Evolutionary conservation across 1,140 invertebrate species (phyloP).

Genomic region (Eciton burchellii): DNA sequence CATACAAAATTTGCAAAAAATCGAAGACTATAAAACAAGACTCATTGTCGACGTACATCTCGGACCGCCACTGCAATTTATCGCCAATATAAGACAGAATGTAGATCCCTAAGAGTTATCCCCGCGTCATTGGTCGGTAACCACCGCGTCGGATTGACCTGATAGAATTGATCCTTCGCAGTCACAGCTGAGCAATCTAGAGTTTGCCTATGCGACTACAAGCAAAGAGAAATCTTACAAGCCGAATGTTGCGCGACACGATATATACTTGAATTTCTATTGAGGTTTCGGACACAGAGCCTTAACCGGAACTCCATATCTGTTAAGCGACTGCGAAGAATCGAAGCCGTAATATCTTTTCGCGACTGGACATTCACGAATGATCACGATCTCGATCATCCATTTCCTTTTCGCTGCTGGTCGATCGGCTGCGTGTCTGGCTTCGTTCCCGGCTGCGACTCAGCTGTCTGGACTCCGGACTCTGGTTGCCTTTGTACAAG

Average conservation of each 20-base stretch:
- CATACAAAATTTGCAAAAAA: slow-evolving; percentile 52
- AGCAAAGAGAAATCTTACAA: neutral
- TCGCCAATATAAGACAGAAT: slow-evolving; percentile 39
- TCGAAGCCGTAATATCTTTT: neutral
- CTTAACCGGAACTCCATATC: neutral
- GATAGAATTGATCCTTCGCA: slow-evolving; percentile 36
- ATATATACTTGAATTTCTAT: neutral
- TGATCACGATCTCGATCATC: slow-evolving; percentile 51
- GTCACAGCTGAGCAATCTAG: neutral
- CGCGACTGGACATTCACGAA: slow-evolving; percentile 14
- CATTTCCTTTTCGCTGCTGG: slow-evolving; percentile 71
- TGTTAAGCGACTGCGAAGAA: slow-evolving; percentile 33
- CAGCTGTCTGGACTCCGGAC: slow-evolving; percentile 46
- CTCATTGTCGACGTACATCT: slow-evolving; percentile 36
- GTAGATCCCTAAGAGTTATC: slow-evolving; percentile 40
- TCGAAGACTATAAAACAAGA: slow-evolving; percentile 43
- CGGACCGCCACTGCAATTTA: slow-evolving; percentile 39
- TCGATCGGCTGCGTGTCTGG: slow-evolving; percentile 71
- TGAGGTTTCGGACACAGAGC: slow-evolving; percentile 10
- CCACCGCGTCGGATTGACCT: slow-evolving; percentile 15
- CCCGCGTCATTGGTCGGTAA: slow-evolving; percentile 25
- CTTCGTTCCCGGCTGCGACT: slow-evolving; percentile 64
- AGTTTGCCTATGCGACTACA: neutral
- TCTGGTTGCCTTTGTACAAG: slow-evolving; percentile 50
- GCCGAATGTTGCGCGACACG: neutral